Percentiles rank a stretch among this genome's conserved stretches.
Evolutionary conservation across 2,888 invertebrate species (phyloP).

Genomic region (Megaustenia siamemsis): DNA sequence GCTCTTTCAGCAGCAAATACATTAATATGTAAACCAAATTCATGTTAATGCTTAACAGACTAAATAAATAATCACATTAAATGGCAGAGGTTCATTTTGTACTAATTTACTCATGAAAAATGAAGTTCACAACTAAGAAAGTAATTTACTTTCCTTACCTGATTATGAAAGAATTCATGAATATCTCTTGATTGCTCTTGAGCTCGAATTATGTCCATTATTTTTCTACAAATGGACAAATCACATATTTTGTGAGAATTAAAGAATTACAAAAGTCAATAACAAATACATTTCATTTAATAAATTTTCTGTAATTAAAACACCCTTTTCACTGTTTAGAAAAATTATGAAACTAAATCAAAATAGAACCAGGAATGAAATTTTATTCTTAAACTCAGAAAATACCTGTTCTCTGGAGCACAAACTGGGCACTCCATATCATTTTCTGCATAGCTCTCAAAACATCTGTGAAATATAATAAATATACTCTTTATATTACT

Average conservation of each 20-base stretch:
- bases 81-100: neutral
- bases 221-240: slow-evolving; percentile 78
- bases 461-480: slow-evolving; percentile 85
- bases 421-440: slow-evolving; percentile 94
- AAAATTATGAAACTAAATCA: neutral
- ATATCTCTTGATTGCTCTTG: slow-evolving; percentile 82
- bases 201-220: slow-evolving; percentile 85
- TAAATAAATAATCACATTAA: too few species aligned
- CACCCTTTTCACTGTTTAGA: neutral
- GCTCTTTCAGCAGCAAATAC: too few species aligned
- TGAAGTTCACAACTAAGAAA: neutral
- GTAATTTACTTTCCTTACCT: slow-evolving; percentile 63
- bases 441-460: slow-evolving; percentile 93
- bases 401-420: slow-evolving; percentile 85
- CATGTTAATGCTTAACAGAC: too few species aligned
- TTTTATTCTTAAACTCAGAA: neutral
- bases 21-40: too few species aligned
- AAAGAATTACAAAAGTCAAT: too few species aligned
- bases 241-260: neutral
- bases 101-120: neutral
- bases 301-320: neutral
- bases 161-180: slow-evolving; percentile 86
- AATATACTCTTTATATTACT: too few species aligned
- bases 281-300: neutral
- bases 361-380: neutral